These are phyloP conservation scores for Aptenodytes patagonicus DNA, from an alignment of 2,113 vertebrate species.

Conservation along the genomic window DNA sequence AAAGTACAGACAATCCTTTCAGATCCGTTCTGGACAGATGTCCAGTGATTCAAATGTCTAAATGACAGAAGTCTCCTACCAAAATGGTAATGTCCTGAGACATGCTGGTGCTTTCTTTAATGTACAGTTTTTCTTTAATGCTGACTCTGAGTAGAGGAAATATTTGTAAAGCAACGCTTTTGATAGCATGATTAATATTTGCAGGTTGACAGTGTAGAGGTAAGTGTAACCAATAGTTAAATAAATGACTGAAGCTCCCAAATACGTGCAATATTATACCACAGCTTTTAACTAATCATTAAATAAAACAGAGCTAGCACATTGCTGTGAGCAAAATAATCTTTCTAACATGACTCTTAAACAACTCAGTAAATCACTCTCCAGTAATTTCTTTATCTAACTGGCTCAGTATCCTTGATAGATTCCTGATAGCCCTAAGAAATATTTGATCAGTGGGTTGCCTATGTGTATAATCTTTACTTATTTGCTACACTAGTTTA, in stretches of 20 bases:
- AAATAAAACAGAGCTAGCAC: slow-evolving; percentile 55
- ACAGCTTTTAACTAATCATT: slow-evolving; percentile 58
- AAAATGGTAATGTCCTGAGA: neutral
- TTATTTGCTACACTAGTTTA: slow-evolving; percentile 68
- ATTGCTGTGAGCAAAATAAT: slow-evolving; percentile 67
- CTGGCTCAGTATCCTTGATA: slow-evolving; percentile 59
- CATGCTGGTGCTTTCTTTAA: neutral
- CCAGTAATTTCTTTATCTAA: slow-evolving; percentile 69
- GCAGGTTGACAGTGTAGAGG: neutral
- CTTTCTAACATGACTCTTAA: slow-evolving; percentile 59
- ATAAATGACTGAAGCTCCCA: neutral
- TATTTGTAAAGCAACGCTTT: neutral
- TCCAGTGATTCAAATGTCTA: neutral
- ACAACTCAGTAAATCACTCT: slow-evolving; percentile 64
- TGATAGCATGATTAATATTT: slow-evolving; percentile 15
- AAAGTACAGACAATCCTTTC: neutral
- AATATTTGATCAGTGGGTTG: slow-evolving; percentile 68
- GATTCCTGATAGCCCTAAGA: slow-evolving; percentile 60
- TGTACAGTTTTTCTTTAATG: neutral
- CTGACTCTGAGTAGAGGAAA: neutral
- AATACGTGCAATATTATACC: neutral
- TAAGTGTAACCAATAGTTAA: slow-evolving; percentile 44
- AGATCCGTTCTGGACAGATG: neutral
- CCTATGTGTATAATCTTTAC: slow-evolving; percentile 59
- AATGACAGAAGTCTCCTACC: neutral